Evolutionary conservation across 2,888 invertebrate species (phyloP).

Genomic region (Nemapogon koenigi): DNA sequence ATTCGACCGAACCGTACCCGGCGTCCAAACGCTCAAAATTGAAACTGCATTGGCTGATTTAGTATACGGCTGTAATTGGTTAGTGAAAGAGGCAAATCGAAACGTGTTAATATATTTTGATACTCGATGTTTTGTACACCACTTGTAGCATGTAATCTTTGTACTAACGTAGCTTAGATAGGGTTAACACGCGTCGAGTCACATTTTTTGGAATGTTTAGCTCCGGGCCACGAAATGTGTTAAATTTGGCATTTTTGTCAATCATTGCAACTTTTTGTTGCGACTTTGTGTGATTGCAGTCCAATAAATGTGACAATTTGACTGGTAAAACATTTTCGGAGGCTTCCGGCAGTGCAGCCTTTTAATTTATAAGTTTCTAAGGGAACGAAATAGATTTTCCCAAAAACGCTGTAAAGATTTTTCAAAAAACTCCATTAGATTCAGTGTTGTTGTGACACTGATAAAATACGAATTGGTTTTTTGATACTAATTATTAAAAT

Average conservation of each 20-base stretch:
- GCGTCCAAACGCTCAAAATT: slow-evolving; percentile 46
- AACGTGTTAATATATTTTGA: slow-evolving; percentile 63
- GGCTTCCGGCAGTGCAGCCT: too few relatives aligned
- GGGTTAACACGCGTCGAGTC: slow-evolving; percentile 31
- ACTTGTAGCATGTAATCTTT: slow-evolving; percentile 47
- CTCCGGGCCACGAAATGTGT: not conserved
- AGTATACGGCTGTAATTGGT: slow-evolving; percentile 64
- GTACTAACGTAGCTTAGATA: slow-evolving; percentile 39
- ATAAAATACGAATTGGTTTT: slow-evolving; percentile 60
- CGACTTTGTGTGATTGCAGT: too few relatives aligned
- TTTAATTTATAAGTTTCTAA: too few relatives aligned
- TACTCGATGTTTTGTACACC: slow-evolving; percentile 63
- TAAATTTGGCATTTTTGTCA: too few relatives aligned
- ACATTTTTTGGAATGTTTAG: not conserved
- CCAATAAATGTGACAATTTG: too few relatives aligned
- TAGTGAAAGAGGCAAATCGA: slow-evolving; percentile 58
- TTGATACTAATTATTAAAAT: slow-evolving; percentile 47
- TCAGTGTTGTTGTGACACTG: too few relatives aligned
- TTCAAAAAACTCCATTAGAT: too few relatives aligned
- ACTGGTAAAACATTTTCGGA: too few relatives aligned
- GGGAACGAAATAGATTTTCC: too few relatives aligned
- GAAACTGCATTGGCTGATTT: slow-evolving; percentile 58
- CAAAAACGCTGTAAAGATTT: too few relatives aligned
- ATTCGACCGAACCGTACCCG: slow-evolving; percentile 34
- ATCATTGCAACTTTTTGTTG: too few relatives aligned